Percentiles rank a stretch among this genome's conserved stretches.
phyloP scores from a whole-genome alignment of 2,113 vertebrate genomes.

The Perca schrenkii region DNA sequence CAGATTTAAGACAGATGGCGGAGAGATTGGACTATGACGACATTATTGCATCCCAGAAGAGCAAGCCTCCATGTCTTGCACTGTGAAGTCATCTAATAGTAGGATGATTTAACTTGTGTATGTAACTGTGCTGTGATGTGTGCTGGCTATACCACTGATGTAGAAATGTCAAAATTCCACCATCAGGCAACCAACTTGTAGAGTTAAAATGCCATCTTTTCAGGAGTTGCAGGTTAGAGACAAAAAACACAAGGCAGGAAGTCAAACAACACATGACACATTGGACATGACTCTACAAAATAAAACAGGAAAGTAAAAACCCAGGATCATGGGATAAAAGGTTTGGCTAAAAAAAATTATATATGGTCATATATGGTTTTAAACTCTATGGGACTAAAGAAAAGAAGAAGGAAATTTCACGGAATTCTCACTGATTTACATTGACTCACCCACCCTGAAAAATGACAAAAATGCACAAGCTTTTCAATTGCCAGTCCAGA shows the following conservation, averaged over 20 bases:
- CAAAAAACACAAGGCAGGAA: too few species aligned
- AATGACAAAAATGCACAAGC: constrained; percentile 9
- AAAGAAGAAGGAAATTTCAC: background rate
- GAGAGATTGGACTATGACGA: background rate
- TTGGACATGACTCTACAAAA: too few species aligned
- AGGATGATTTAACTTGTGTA: background rate
- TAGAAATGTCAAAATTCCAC: background rate
- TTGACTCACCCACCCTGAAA: constrained; percentile 1
- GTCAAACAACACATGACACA: too few species aligned
- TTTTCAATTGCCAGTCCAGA: constrained; percentile 25
- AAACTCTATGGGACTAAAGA: background rate
- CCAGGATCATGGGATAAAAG: background rate
- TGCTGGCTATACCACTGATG: background rate
- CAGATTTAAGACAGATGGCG: background rate
- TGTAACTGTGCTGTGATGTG: too few species aligned
- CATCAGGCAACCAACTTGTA: background rate
- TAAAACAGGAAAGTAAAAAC: too few species aligned
- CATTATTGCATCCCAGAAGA: background rate
- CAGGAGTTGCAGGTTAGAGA: too few species aligned
- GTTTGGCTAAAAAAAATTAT: background rate
- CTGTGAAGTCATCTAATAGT: background rate
- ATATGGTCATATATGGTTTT: background rate
- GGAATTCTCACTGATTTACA: constrained; percentile 6
- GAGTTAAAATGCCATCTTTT: background rate
- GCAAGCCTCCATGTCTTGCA: background rate